Base-by-base conservation (phyloP, 2,113 vertebrate species). In the Charadrius vociferus region DNA sequence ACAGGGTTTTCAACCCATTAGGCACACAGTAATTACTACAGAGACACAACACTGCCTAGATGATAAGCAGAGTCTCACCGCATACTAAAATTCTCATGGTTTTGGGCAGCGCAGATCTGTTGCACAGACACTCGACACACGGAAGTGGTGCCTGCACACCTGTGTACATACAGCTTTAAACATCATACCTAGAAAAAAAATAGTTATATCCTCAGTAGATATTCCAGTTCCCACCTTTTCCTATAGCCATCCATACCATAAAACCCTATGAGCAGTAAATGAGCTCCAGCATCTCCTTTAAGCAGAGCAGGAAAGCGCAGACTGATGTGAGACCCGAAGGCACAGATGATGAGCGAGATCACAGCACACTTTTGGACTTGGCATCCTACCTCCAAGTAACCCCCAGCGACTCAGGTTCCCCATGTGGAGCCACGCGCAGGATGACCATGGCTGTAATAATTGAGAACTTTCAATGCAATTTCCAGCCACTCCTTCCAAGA, bases 321-420 rank as follows among this genome's bases (percentile, higher is more conserved):
- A 16, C 19, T 23, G 29, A 20, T 2, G 4, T 0, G 2, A 86
- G n/a, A 37, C 32, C n/a, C 7, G 7, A 18, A 43, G 32, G 14
- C 2, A 32, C 37, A n/a, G 32, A 45, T 4, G n/a, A 58, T 3
- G 29, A n/a, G 14, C 21, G 45, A 37, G 37, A 84, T 58, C 50
- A 41, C 18, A 10, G 24, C n/a, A 26, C 15, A 1, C 4, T 18
- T 43, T 1, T 56, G 47, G 61, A 45, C 39, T 43, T 19, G 1
- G 21, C 67, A 49, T 39, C 32, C 53, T n/a, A 68, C 34, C n/a
- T 81, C n/a, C 41, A 39, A 68, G 15, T 24, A 41, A 26, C 17
- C 22, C 34, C 26, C 29, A 58, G 27, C 22, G 30, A 58, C 36
- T 43, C 14, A 7, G 39, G 70, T 75, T 61, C 62, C 65, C 43